These are phyloP conservation scores for Hirtodrosophila alboralis DNA, from an alignment of 2,888 invertebrate genomes.

Conservation along the genomic window DNA sequence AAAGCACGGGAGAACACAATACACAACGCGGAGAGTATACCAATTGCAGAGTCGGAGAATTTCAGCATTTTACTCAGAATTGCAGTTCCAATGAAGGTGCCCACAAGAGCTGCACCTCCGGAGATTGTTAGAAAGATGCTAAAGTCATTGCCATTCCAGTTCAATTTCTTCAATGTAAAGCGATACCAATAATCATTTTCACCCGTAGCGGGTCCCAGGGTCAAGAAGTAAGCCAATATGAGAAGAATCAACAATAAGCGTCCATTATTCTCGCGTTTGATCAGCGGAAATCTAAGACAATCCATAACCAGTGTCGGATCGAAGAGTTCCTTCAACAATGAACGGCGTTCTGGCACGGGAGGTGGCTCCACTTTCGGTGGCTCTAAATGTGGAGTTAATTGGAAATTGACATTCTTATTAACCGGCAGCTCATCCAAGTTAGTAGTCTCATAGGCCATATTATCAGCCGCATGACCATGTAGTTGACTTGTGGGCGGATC, in stretches of 20 bases:
- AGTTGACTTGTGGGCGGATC: slow-evolving; percentile 43
- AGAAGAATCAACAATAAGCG: slow-evolving; percentile 76
- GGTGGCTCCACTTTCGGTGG: slow-evolving; percentile 53
- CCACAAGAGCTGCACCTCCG: slow-evolving; percentile 78
- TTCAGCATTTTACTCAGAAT: slow-evolving; percentile 82
- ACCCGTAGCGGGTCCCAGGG: slow-evolving; percentile 79
- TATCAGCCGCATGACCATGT: slow-evolving; percentile 63
- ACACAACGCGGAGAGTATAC: slow-evolving; percentile 80
- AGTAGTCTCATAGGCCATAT: slow-evolving; percentile 75
- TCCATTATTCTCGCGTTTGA: slow-evolving; percentile 80
- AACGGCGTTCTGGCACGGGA: slow-evolving; percentile 47
- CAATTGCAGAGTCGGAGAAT: slow-evolving; percentile 81
- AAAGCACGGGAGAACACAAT: slow-evolving; percentile 81
- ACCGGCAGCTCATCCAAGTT: slow-evolving; percentile 64
- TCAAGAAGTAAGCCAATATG: slow-evolving; percentile 80
- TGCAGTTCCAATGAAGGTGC: slow-evolving; percentile 83
- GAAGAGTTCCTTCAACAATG: slow-evolving; percentile 80
- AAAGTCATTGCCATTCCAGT: slow-evolving; percentile 83
- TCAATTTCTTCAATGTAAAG: slow-evolving; percentile 80
- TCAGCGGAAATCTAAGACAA: slow-evolving; percentile 79
- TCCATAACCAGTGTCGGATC: slow-evolving; percentile 82
- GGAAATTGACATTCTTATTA: slow-evolving; percentile 78
- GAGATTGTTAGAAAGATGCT: slow-evolving; percentile 81
- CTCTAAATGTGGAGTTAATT: slow-evolving; percentile 60
- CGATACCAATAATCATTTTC: slow-evolving; percentile 83